Conservation (phyloP, 53 echinoderm and acorn worm genomes). For the Paelopatides confundens region DNA sequence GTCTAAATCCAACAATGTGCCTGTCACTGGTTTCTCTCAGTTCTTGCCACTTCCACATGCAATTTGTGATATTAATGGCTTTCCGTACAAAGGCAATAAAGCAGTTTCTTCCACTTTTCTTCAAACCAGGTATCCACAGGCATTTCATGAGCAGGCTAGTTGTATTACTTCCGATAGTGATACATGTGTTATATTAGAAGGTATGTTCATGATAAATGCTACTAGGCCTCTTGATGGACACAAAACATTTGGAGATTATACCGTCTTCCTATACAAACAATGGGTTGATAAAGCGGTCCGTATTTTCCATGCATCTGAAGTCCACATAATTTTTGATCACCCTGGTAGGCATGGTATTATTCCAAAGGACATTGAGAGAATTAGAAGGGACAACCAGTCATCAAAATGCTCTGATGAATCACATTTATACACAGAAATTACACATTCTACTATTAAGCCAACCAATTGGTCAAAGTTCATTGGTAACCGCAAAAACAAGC, state of each 20-base stretch:
- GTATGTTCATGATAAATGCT: not conserved
- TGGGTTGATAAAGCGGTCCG: not conserved
- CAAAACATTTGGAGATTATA: slow-evolving; percentile 22
- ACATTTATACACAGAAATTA: not conserved
- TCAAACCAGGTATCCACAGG: not conserved
- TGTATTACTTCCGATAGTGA: not conserved
- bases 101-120: not conserved
- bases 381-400: not conserved
- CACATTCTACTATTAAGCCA: not conserved
- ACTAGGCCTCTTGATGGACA: not conserved
- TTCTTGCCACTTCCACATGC: not conserved
- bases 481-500: not conserved
- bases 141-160: not conserved
- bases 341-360: slow-evolving; percentile 34
- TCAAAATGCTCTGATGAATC: not conserved
- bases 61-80: not conserved
- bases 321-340: slow-evolving; percentile 64
- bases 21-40: not conserved
- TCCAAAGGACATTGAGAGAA: slow-evolving; percentile 45
- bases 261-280: not conserved
- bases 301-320: slow-evolving; percentile 10
- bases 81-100: slow-evolving; percentile 2
- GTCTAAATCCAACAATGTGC: not conserved
- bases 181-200: not conserved
- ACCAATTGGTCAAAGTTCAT: not conserved